Conservation (phyloP, 2,113 vertebrate species). For the Balaeniceps rex region DNA sequence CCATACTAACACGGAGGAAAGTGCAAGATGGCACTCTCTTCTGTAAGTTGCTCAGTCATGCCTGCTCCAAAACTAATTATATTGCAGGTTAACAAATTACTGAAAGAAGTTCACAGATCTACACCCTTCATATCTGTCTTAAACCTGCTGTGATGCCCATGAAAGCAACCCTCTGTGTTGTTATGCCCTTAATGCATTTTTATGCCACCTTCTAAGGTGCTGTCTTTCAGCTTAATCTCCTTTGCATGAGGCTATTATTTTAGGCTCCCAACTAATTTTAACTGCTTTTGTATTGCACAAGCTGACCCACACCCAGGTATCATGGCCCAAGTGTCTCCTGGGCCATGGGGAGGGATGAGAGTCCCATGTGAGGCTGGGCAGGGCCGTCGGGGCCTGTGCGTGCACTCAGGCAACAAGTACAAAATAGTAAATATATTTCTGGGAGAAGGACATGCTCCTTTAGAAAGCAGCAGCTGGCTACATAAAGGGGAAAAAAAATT, state of each 20-base stretch:
- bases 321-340: not conserved
- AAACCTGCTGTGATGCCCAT: not conserved
- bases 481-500: not conserved
- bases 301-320: rapidly evolving
- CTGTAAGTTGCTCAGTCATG: not conserved
- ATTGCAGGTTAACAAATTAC: not conserved
- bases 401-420: not conserved
- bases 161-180: not conserved
- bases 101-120: not conserved
- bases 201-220: not conserved
- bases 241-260: not conserved
- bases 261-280: not conserved
- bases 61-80: not conserved
- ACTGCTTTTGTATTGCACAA: not conserved
- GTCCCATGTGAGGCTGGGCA: not conserved
- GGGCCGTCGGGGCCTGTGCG: not conserved
- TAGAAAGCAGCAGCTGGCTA: not conserved
- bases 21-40: not conserved
- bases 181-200: not conserved
- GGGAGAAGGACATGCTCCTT: not conserved
- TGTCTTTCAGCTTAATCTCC: not conserved
- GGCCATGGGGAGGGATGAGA: not conserved
- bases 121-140: not conserved
- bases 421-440: not conserved
- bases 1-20: not conserved